phyloP scores from a whole-genome alignment of 1,140 invertebrate genomes.

The Caenorhabditis elegans region DNA sequence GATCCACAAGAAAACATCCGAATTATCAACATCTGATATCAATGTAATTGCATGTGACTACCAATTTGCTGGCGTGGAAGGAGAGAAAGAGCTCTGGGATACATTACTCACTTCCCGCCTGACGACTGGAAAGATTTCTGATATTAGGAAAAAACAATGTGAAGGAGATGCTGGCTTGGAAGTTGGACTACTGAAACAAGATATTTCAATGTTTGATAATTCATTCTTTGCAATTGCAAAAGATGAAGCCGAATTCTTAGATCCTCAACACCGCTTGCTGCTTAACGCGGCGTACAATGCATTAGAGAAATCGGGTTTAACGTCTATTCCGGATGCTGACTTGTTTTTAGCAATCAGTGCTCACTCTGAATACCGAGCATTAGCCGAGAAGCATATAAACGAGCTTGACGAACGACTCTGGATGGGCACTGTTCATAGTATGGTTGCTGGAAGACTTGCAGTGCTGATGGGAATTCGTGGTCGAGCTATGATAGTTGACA shows the following conservation, averaged over 20 bases:
- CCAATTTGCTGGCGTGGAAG: slow-evolving; percentile 16
- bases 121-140: background rate
- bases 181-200: slow-evolving; percentile 4
- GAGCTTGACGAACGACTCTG: slow-evolving; percentile 30
- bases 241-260: slow-evolving; percentile 69
- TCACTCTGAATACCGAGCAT: slow-evolving; percentile 23
- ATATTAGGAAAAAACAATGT: slow-evolving; percentile 25
- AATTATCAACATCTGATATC: background rate
- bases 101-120: background rate
- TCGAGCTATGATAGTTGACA: slow-evolving; percentile 38
- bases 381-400: slow-evolving; percentile 25
- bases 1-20: no score
- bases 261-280: slow-evolving; percentile 70
- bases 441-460: slow-evolving; percentile 31
- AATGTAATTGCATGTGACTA: slow-evolving; percentile 17
- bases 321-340: background rate
- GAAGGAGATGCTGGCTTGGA: background rate
- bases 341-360: slow-evolving; percentile 22
- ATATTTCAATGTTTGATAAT: slow-evolving; percentile 68
- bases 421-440: slow-evolving; percentile 34
- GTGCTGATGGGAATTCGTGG: slow-evolving; percentile 20
- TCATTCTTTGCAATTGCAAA: slow-evolving; percentile 70
- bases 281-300: slow-evolving; percentile 68
- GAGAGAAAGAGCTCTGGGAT: slow-evolving; percentile 33
- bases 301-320: slow-evolving; percentile 52